Base-by-base conservation (phyloP, 1,140 invertebrate genomes). In the Formica selysi region DNA sequence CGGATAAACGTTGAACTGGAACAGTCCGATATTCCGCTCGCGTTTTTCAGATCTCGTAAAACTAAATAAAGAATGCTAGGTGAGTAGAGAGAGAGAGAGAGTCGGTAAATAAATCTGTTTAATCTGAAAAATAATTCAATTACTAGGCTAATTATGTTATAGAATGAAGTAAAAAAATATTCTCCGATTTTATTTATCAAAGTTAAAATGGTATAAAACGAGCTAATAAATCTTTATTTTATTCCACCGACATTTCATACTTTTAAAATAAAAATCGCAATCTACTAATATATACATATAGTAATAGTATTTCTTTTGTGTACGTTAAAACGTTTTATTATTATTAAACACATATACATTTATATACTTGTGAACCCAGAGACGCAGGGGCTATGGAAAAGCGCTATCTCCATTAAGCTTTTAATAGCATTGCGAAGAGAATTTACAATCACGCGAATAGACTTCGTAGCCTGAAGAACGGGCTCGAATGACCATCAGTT, bases 401-500 rank as follows among this genome's bases (percentile, higher is more conserved):
- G n/a, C 54, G 38, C 68, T 83, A 73, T 73, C 29, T 48, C 67
- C 38, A 61, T 73, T 73, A 73, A 70, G 65, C 51, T 29, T 51
- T 44, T 73, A 73, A 73, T 81, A 29, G 79, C 67, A 38, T 38
- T 8, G 54, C 68, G 19, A 71, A n/a, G 22, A 65, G 67, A 81
- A 81, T 81, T 73, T 81, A 73, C 38, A 70, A 81, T 81, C 51
- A 41, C 36, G 67, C 51, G 79, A 83, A 73, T 74, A 61, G 71
- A 83, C 73, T 59, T 73, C 79, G 54, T 29, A 61, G 54, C 0
- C 54, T 32, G 67, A 81, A 13, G 61, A 59, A 73, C 67, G 67
- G 71, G 22, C 71, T 81, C 48, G 67, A 81, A 81, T 68, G 68
- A 61, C 38, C 79, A 74, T 74, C 68, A n/a, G 54, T 61, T 61